These are phyloP conservation scores for Elymnias hypermnestra DNA, from an alignment of 1,140 invertebrate genomes.

Conservation along the genomic window DNA sequence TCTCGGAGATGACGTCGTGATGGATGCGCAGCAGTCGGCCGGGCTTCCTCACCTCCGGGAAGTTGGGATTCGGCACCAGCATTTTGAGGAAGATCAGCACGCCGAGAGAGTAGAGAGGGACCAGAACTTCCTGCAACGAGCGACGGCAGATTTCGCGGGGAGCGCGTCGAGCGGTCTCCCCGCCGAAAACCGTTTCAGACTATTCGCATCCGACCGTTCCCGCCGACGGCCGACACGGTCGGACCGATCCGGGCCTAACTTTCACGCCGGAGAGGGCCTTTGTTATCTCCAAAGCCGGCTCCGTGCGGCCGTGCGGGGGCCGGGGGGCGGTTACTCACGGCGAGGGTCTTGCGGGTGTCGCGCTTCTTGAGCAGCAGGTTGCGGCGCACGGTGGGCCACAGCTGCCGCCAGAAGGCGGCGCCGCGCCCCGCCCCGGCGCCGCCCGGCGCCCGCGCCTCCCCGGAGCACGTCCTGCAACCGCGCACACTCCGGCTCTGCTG, in stretches of 20 bases:
- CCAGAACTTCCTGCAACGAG: slow-evolving; percentile 81
- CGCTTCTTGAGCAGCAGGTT: slow-evolving; percentile 84
- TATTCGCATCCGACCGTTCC: too few relatives aligned
- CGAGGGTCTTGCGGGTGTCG: slow-evolving; percentile 83
- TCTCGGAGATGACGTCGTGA: slow-evolving; percentile 78
- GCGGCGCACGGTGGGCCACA: slow-evolving; percentile 82
- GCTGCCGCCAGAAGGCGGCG: slow-evolving; percentile 77
- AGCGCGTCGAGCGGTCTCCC: too few relatives aligned
- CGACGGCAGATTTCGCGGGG: too few relatives aligned
- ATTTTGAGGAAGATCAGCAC: slow-evolving; percentile 84
- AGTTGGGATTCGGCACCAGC: slow-evolving; percentile 84
- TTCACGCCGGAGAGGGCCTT: too few relatives aligned
- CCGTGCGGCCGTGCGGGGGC: too few relatives aligned
- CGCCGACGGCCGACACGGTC: too few relatives aligned
- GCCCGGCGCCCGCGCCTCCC: slow-evolving; percentile 54
- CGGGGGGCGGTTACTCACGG: slow-evolving; percentile 79
- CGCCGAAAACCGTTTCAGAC: too few relatives aligned
- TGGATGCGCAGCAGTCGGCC: slow-evolving; percentile 78
- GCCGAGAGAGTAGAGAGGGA: slow-evolving; percentile 84
- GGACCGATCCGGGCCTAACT: too few relatives aligned
- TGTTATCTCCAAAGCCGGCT: too few relatives aligned
- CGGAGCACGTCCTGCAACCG: slow-evolving; percentile 66
- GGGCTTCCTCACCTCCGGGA: slow-evolving; percentile 80
- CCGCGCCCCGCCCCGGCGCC: slow-evolving; percentile 53
- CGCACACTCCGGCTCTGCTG: slow-evolving; percentile 83